Base-by-base conservation (phyloP, 2,113 vertebrate species). In the Cariama cristata region DNA sequence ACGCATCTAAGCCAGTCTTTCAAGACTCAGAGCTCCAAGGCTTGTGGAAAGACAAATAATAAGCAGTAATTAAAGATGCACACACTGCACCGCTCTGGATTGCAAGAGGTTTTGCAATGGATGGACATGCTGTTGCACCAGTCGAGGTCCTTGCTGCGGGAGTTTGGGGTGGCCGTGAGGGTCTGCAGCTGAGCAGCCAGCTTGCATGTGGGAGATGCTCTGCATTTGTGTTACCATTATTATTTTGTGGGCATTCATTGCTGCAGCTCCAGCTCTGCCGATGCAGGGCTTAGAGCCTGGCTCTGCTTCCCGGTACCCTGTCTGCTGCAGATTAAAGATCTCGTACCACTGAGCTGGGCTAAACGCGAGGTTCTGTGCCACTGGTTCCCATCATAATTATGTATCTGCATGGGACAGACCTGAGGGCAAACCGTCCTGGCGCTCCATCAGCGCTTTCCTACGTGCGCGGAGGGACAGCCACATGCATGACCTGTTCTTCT, bases 401-500 rank as follows among this genome's bases (percentile, higher is more conserved):
- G 44, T 86, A 95, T 87, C 96, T 97, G 73, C 86, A 73, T 55
- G 88, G 90, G 93, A 92, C 69, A 94, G 87, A 85, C 89, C 93
- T 1, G 42, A 93, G 95, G 97, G 95, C 96, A 96, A 95, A 95
- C 81, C 56, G 86, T 89, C 95, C 97, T 98, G 94, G 97, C 91
- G 93, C 82, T 95, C 83, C 93, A 94, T 97, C 95, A 97, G 84
- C 82, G 68, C 86, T 92, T 97, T 97, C 86, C 56, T 98, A 93
- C 81, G 60, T 95, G 92, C 45, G 35, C 6, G 20, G 64, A 97
- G 98, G 97, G 95, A 86, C 88, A 98, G 97, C 97, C 97, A 96
- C 95, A 97, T 80, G 97, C 97, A 95, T 98, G 98, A 97, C 98
- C 98, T 98, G 98, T 97, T 99, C 88, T 95, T 98, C 97, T 98